A percentile compares a stretch with the other conserved stretches of the same genome.
Conservation (phyloP, 2,113 vertebrate species). For the Neofelis nebulosa region DNA sequence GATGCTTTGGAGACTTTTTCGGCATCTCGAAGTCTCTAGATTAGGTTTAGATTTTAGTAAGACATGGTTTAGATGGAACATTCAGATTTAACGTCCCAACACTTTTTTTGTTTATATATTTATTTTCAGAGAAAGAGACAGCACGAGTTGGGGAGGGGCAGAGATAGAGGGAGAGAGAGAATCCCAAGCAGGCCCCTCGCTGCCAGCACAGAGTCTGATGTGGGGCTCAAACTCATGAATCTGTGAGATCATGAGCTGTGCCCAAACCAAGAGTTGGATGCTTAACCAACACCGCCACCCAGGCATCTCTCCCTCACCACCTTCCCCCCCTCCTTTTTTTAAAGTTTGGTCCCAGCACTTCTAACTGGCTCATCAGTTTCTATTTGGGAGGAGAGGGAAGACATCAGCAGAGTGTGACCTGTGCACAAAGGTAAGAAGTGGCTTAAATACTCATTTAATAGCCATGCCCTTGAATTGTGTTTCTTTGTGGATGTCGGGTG, state of each 20-base stretch:
- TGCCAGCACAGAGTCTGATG: too few relatives aligned
- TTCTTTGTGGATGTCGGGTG: not conserved
- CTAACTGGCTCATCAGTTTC: not conserved
- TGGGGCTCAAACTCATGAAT: too few relatives aligned
- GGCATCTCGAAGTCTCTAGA: not conserved
- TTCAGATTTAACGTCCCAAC: not conserved
- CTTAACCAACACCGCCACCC: too few relatives aligned
- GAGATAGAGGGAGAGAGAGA: too few relatives aligned
- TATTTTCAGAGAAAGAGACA: too few relatives aligned
- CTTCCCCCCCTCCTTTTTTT: constrained; percentile 64
- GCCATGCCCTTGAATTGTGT: not conserved
- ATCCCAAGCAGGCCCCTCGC: too few relatives aligned
- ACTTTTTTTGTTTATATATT: not conserved
- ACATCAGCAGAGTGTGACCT: not conserved
- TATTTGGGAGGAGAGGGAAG: not conserved
- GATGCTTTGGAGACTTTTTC: not conserved
- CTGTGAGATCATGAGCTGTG: too few relatives aligned
- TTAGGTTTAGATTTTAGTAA: not conserved
- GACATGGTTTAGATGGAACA: not conserved
- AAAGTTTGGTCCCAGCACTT: too few relatives aligned
- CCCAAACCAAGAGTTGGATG: too few relatives aligned
- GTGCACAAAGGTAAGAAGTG: not conserved
- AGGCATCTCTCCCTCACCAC: too few relatives aligned
- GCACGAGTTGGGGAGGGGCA: too few relatives aligned
- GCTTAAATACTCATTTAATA: not conserved